A percentile compares a stretch with the other conserved stretches of the same genome.
These are phyloP conservation scores for Leucophenga varia DNA, from an alignment of 1,140 invertebrate genomes.

Conservation along the genomic window DNA sequence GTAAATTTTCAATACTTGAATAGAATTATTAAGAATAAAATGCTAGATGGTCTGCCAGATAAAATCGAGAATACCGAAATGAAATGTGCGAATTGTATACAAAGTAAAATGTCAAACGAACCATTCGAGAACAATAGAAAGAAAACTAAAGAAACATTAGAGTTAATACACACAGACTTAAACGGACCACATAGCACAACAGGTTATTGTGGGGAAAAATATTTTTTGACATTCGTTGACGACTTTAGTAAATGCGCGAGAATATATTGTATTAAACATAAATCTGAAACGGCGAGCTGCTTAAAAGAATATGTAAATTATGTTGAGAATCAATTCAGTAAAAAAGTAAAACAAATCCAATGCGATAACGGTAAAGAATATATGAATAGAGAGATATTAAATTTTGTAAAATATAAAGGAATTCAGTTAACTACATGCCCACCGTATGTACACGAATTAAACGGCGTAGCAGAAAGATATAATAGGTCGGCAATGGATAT, in stretches of 20 bases:
- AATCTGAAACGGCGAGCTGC: background rate
- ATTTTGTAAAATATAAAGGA: too few relatives aligned
- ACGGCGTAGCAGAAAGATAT: too few relatives aligned
- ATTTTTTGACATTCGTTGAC: background rate
- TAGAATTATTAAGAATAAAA: too few relatives aligned
- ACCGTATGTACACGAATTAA: too few relatives aligned
- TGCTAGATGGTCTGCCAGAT: too few relatives aligned
- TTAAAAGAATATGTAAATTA: background rate
- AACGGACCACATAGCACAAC: background rate
- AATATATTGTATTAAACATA: constrained; percentile 36
- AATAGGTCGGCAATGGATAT: background rate
- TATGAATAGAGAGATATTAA: too few relatives aligned
- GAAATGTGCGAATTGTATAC: too few relatives aligned
- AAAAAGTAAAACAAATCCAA: background rate
- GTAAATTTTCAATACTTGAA: too few relatives aligned
- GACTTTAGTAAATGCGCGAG: background rate
- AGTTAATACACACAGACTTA: background rate
- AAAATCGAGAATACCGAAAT: too few relatives aligned
- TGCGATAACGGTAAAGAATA: too few relatives aligned
- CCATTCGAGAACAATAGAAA: constrained; percentile 2
- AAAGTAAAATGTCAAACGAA: too few relatives aligned
- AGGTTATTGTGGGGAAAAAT: background rate
- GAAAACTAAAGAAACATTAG: background rate
- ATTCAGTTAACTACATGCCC: too few relatives aligned
- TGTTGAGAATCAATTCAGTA: background rate